These are phyloP conservation scores for Heliconius congener DNA, from an alignment of 1,140 invertebrate genomes.

Conservation along the genomic window DNA sequence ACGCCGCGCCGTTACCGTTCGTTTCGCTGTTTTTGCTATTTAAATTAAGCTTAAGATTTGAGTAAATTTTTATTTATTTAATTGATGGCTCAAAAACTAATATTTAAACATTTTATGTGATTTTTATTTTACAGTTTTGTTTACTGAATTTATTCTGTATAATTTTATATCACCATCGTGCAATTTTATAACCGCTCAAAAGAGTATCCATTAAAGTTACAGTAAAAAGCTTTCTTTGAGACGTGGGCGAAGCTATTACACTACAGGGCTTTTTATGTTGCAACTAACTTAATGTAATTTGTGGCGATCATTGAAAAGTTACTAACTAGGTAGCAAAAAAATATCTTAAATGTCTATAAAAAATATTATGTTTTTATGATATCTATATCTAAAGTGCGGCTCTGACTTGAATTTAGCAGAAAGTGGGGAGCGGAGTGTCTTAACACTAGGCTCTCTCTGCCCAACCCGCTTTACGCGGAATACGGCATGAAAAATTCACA, in stretches of 20 bases:
- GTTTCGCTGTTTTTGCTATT: no score
- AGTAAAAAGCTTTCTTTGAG: conserved; percentile 31
- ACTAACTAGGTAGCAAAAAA: background rate
- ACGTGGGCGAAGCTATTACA: conserved; percentile 29
- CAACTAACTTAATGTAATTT: conserved; percentile 16
- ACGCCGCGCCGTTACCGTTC: no score
- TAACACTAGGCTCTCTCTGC: no score
- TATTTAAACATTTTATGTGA: background rate
- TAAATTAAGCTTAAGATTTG: no score
- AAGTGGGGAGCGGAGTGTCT: no score
- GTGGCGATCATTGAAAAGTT: conserved; percentile 18
- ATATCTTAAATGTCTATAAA: no score
- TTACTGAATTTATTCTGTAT: background rate
- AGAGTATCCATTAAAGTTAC: conserved; percentile 26
- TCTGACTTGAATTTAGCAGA: no score
- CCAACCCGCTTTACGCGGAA: no score
- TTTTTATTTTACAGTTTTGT: background rate
- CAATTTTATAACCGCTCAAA: background rate
- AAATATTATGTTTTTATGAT: no score
- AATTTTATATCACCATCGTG: background rate
- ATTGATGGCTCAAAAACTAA: no score
- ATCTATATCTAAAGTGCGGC: no score
- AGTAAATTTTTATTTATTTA: no score
- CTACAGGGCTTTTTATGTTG: conserved; percentile 24
- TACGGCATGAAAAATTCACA: background rate